Evolutionary conservation across 2,113 vertebrate genomes (phyloP).

Genomic region (Struthidea cinerea): DNA sequence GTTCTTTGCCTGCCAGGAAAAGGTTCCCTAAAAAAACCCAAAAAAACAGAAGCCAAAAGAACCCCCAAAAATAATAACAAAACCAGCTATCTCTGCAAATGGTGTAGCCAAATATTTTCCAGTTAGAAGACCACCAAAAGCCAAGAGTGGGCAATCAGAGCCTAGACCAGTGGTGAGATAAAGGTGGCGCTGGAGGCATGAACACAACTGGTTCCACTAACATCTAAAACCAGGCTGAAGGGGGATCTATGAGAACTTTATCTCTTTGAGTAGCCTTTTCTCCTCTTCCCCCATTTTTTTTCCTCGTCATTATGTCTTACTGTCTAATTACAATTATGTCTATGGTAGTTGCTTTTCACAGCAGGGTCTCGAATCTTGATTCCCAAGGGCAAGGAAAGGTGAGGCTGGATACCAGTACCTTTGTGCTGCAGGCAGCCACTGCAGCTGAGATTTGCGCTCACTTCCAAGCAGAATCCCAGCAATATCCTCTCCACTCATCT

Average conservation of each 20-base stretch:
- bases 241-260: fast-evolving
- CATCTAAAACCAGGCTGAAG: neutral
- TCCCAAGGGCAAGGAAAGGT: neutral
- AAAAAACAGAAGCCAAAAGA: fast-evolving
- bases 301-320: fast-evolving
- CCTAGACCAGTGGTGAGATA: neutral
- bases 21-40: neutral
- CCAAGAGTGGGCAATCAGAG: neutral
- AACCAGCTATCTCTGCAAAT: neutral
- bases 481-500: neutral
- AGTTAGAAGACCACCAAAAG: neutral
- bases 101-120: neutral
- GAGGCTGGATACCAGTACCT: neutral
- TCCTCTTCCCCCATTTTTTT: fast-evolving
- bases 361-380: neutral
- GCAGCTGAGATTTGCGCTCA: neutral
- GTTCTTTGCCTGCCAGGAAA: neutral
- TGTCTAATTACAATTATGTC: neutral
- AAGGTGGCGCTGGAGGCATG: neutral
- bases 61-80: neutral
- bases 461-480: neutral
- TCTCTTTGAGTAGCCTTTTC: neutral
- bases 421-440: neutral
- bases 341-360: neutral
- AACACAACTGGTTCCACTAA: neutral